phyloP scores from a whole-genome alignment of 2,797 vertebrate genomes.

The Amniataba percoides region DNA sequence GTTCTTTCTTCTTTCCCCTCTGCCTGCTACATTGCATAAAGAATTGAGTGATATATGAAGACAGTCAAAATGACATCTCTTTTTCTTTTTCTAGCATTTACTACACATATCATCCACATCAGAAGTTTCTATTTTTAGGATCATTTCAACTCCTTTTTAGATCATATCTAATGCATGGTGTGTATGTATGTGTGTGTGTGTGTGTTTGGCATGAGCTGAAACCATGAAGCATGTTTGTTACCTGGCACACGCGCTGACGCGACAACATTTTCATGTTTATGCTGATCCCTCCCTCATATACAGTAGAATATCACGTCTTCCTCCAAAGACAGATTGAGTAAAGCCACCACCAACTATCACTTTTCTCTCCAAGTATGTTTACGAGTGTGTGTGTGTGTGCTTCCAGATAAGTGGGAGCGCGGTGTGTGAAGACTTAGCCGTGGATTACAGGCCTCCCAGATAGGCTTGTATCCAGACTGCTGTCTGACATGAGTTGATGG shows the following conservation, averaged over 20 bases:
- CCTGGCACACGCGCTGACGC: background rate
- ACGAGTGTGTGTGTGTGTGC: conserved; percentile 63
- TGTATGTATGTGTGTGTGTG: background rate
- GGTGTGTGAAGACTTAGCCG: conserved; percentile 83
- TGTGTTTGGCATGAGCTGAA: conserved; percentile 12
- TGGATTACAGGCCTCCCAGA: conserved; percentile 87
- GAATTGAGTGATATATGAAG: background rate
- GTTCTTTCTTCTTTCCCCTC: background rate
- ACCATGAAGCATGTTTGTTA: conserved; percentile 7
- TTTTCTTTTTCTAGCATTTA: background rate
- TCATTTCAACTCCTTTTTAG: background rate
- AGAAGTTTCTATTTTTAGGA: background rate
- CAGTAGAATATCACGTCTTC: background rate
- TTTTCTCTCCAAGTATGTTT: conserved; percentile 45
- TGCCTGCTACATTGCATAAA: background rate
- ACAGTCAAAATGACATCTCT: background rate
- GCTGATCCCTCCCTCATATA: background rate
- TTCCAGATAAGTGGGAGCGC: conserved; percentile 70
- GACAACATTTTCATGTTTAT: background rate
- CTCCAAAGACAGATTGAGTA: conserved; percentile 15
- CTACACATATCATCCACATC: background rate
- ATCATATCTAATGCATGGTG: background rate
- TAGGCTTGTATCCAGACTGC: conserved; percentile 82
- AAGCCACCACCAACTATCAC: conserved; percentile 31
- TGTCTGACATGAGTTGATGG: conserved; percentile 87